A percentile compares a stretch with the other conserved stretches of the same genome.
These are phyloP conservation scores for Epinephelus cyanopodus DNA, from an alignment of 2,113 vertebrate genomes.

Conservation along the genomic window DNA sequence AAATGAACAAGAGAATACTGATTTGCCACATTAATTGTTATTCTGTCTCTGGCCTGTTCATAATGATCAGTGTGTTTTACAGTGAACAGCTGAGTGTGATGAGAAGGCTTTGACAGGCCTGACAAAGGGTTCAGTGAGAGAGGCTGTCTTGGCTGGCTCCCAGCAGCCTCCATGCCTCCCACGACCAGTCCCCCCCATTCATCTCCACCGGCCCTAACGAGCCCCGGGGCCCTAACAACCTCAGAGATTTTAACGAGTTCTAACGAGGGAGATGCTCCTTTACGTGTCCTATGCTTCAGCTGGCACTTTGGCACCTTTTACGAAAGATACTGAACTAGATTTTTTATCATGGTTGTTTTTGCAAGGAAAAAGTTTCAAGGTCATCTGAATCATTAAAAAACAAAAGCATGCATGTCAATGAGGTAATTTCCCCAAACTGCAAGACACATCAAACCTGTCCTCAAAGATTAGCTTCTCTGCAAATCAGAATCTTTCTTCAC, in stretches of 20 bases:
- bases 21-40: conserved; percentile 62
- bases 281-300: conserved; percentile 12
- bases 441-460: neutral
- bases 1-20: conserved; percentile 61
- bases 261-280: conserved; percentile 62
- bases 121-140: conserved; percentile 78
- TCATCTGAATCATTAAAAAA: conserved; percentile 12
- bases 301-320: conserved; percentile 4
- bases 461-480: neutral
- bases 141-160: conserved; percentile 70
- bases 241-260: conserved; percentile 67
- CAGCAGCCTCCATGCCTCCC: conserved; percentile 67
- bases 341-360: conserved; percentile 3
- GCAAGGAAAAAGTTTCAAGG: neutral
- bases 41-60: conserved; percentile 66
- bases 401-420: conserved; percentile 6
- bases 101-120: conserved; percentile 81
- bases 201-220: conserved; percentile 66
- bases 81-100: conserved; percentile 82
- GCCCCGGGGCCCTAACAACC: conserved; percentile 50
- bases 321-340: neutral
- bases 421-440: neutral
- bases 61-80: conserved; percentile 78
- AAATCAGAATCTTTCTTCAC: neutral
- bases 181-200: conserved; percentile 59